Conservation (phyloP, 2,797 vertebrate genomes). For the Chrosomus eos region DNA sequence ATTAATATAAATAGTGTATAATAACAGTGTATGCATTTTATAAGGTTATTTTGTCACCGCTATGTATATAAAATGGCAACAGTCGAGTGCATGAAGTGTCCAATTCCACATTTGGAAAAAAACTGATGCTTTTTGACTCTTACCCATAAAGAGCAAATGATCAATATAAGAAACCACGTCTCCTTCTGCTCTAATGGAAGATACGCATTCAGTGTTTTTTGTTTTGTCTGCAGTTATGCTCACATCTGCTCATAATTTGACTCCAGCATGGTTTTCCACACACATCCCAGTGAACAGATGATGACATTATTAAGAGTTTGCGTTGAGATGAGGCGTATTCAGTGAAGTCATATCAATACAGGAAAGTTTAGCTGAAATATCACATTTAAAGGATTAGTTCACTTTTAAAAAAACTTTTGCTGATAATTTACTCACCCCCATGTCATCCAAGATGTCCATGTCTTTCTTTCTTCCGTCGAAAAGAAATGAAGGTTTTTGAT, state of each 20-base stretch:
- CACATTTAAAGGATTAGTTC: too few species aligned
- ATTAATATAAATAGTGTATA: too few species aligned
- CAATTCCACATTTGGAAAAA: too few species aligned
- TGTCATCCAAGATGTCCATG: too few species aligned
- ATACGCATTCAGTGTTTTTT: background rate
- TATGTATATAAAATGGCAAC: too few species aligned
- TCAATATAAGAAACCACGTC: background rate
- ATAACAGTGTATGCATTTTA: too few species aligned
- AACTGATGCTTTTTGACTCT: background rate
- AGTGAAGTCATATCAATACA: background rate
- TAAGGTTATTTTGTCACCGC: too few species aligned
- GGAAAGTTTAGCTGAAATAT: background rate
- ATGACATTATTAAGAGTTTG: background rate
- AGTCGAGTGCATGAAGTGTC: too few species aligned
- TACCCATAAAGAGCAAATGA: background rate
- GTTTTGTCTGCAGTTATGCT: background rate
- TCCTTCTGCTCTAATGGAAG: background rate
- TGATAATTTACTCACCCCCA: too few species aligned
- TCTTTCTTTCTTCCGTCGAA: too few species aligned
- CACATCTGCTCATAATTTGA: background rate
- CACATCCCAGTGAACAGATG: background rate
- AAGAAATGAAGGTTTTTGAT: too few species aligned
- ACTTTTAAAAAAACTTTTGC: too few species aligned
- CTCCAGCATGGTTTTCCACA: background rate
- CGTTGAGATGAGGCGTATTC: background rate